Conservation (phyloP, 2,888 invertebrate genomes). For the Piscicola geometra region DNA sequence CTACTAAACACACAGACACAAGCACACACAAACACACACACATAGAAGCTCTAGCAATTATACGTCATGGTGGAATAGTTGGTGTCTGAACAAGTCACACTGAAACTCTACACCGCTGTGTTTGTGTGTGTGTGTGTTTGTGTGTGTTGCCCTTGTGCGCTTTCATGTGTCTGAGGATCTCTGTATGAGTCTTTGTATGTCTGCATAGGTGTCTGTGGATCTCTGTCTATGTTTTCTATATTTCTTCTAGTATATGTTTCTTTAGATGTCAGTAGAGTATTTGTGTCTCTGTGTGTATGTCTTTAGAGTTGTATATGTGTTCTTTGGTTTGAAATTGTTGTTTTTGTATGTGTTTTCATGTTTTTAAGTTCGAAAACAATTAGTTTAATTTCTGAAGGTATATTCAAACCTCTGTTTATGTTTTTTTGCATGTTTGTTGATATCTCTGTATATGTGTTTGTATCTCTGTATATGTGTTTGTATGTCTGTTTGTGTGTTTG, state of each 20-base stretch:
- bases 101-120: neutral
- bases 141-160: constrained; percentile 21
- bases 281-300: too few relatives aligned
- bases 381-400: too few relatives aligned
- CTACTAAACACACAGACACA: neutral
- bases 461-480: neutral
- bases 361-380: too few relatives aligned
- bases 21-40: constrained; percentile 14
- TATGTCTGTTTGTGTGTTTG: constrained; percentile 21
- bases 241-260: neutral
- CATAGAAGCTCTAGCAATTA: neutral
- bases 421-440: too few relatives aligned
- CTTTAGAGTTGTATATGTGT: too few relatives aligned
- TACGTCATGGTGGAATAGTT: neutral
- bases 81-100: neutral
- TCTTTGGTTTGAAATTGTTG: too few relatives aligned
- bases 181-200: constrained; percentile 21
- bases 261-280: too few relatives aligned
- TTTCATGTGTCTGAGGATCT: constrained; percentile 12
- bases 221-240: constrained; percentile 13
- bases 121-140: constrained; percentile 21
- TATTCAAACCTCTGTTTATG: too few relatives aligned
- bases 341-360: too few relatives aligned
- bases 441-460: too few relatives aligned
- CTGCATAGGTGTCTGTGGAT: constrained; percentile 22